A percentile compares a stretch with the other conserved stretches of the same genome.
Evolutionary conservation across 2,797 vertebrate species (phyloP).

Genomic region (Catamblyrhynchus diadema): DNA sequence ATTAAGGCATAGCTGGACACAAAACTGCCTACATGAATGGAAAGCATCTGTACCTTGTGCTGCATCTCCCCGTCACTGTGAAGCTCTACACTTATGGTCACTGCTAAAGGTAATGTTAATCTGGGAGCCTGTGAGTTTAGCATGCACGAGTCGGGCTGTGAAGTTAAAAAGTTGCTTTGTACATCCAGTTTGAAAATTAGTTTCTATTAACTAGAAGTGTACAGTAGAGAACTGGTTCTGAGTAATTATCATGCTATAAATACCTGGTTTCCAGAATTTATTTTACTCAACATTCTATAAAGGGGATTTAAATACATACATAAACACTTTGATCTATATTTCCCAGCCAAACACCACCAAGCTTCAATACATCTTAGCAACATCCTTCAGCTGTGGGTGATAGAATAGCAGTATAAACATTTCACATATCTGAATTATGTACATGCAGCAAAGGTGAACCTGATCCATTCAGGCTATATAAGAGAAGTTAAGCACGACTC

Average conservation of each 20-base stretch:
- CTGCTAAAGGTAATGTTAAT: not conserved
- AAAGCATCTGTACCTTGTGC: not conserved
- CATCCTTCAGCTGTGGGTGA: not conserved
- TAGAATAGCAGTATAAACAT: not conserved
- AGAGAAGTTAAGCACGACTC: not conserved
- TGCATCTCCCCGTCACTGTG: not conserved
- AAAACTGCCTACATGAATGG: not conserved
- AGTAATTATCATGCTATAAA: not conserved
- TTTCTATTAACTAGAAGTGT: not conserved
- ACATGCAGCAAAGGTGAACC: not conserved
- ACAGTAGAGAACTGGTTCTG: not conserved
- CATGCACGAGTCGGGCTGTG: not conserved
- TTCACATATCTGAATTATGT: not conserved
- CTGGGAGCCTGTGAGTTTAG: not conserved
- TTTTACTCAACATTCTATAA: not conserved
- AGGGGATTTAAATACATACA: not conserved
- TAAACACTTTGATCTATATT: rapidly evolving
- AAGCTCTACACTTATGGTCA: not conserved
- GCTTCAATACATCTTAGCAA: not conserved
- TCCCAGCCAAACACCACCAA: not conserved
- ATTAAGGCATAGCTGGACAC: not conserved
- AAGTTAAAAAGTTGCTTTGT: not conserved
- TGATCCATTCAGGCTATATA: not conserved
- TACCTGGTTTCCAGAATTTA: not conserved
- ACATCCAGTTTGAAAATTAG: not conserved